Base-by-base conservation (phyloP, 2,797 vertebrate genomes). In the Melanogrammus aeglefinus region DNA sequence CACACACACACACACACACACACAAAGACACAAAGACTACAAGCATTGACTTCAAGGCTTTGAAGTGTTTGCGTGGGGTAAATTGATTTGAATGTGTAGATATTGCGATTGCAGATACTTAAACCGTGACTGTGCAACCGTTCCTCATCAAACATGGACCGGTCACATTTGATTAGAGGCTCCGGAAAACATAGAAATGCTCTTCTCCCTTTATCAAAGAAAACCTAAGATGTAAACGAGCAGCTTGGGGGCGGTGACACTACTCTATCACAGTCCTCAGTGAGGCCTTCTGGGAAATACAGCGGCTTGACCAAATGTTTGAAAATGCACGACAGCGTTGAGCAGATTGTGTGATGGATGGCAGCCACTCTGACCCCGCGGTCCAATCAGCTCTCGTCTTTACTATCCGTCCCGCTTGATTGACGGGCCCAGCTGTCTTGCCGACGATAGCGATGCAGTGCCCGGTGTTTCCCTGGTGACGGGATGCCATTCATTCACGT, bases 371-470 rank as follows among this genome's bases (percentile, higher is more conserved):
- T 63, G 57, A 63, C 57, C 57, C n/a, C 21, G 21, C 57, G 6
- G 6, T 27, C 33, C 81, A 75, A 73, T 16, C 87, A 82, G 85
- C 82, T 83, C 80, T 85, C 82, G 86, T 89, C 86, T 84, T 86
- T 72, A 47, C 75, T 82, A 79, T 74, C 80, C 78, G 85, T 88
- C 85, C 77, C 76, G 51, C 73, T 85, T 91, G 90, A 93, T 73
- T 91, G 93, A 90, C 90, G 83, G 27, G 76, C 86, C 91, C 90
- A 92, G 92, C 86, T 86, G 83, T 85, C 87, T 77, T 75, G 80
- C 82, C 73, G 79, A 90, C 89, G 81, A 79, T 77, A 77, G 78
- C 78, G 77, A 78, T 82, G 78, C 39, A 16, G 69, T 72, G 79
- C 82, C 77, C 27, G 0, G 71, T 81, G 85, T 83, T 82, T 82